A percentile compares a stretch with the other conserved stretches of the same genome.
These are phyloP conservation scores for Melinaea menophilus DNA, from an alignment of 2,888 invertebrate species.

Conservation along the genomic window DNA sequence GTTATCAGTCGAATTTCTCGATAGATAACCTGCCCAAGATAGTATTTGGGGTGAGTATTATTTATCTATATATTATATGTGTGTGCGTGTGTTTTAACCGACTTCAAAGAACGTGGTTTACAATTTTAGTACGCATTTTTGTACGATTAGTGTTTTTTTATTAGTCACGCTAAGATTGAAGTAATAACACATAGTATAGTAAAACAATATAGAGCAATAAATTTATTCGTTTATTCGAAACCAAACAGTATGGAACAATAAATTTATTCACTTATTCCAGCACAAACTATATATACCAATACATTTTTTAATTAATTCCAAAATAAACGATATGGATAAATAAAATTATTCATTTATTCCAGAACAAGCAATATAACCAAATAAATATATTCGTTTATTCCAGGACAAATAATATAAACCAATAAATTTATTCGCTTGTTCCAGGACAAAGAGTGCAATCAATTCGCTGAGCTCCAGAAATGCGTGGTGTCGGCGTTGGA, in stretches of 20 bases:
- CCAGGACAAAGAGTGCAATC: conserved; percentile 57
- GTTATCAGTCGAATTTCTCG: conserved; percentile 58
- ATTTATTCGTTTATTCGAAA: conserved; percentile 22
- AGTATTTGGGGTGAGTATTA: conserved; percentile 71
- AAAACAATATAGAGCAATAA: background rate
- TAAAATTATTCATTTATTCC: background rate
- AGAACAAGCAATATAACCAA: too few species aligned
- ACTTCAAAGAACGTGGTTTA: too few species aligned
- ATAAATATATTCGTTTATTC: conserved; percentile 17
- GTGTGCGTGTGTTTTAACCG: too few species aligned
- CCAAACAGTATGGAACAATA: background rate
- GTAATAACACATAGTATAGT: too few species aligned
- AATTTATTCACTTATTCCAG: background rate
- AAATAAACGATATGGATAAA: too few species aligned
- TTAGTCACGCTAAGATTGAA: too few species aligned
- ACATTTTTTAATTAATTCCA: too few species aligned
- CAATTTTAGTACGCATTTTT: too few species aligned
- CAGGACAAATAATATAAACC: conserved; percentile 11
- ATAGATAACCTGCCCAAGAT: conserved; percentile 78
- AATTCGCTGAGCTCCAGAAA: conserved; percentile 54
- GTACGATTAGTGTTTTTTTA: too few species aligned
- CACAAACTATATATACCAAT: too few species aligned
- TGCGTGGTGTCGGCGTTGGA: conserved; percentile 81
- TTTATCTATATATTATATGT: background rate
- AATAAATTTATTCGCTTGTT: conserved; percentile 17